These are phyloP conservation scores for Xenotilapia leptura DNA, from an alignment of 2,113 vertebrate species.

Conservation along the genomic window DNA sequence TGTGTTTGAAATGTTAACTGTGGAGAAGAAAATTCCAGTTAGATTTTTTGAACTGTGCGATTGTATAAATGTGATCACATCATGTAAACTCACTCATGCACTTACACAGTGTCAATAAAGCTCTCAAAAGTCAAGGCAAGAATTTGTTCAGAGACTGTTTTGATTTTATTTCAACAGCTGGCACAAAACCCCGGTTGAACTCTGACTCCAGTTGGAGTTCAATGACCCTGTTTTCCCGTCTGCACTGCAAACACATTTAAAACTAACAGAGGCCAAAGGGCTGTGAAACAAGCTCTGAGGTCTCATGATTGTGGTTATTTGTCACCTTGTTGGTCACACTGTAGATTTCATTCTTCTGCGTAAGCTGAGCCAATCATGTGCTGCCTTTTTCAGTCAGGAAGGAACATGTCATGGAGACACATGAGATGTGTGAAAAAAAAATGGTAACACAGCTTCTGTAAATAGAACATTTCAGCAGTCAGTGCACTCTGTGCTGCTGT, in stretches of 20 bases:
- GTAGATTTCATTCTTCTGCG: neutral
- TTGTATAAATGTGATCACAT: neutral
- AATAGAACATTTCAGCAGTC: neutral
- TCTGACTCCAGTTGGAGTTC: neutral
- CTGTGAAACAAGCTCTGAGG: neutral
- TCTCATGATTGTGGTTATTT: neutral
- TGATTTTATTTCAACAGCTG: neutral
- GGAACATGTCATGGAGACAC: neutral
- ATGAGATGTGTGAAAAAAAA: neutral
- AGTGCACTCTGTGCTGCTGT: neutral
- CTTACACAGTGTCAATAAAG: neutral
- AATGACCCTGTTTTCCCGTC: neutral
- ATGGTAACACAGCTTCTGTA: neutral
- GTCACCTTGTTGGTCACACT: neutral
- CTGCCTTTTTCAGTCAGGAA: neutral
- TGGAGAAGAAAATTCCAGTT: neutral
- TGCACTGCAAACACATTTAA: neutral
- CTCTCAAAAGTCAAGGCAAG: neutral
- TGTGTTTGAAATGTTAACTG: neutral
- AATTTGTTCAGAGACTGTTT: neutral
- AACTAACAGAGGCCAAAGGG: neutral
- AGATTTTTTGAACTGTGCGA: neutral
- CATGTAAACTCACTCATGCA: neutral
- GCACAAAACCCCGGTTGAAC: neutral
- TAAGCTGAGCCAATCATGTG: neutral